Percentiles rank a stretch among this genome's conserved stretches.
Evolutionary conservation across 2,113 vertebrate species (phyloP).

Genomic region (Actinemys pallida): DNA sequence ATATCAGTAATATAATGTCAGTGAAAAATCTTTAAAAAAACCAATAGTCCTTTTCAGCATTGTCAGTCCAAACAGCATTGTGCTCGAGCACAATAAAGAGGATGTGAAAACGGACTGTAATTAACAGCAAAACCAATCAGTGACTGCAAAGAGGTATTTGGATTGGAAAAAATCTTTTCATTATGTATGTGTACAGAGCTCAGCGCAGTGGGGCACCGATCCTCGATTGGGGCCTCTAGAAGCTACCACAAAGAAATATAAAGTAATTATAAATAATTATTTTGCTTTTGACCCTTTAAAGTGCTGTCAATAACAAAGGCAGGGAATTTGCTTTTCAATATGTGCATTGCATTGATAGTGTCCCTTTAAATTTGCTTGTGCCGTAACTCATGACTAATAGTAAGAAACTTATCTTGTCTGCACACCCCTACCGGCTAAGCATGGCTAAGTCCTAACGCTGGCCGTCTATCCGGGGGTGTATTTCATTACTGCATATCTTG

Average conservation of each 20-base stretch:
- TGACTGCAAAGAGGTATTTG: background rate
- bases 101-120: background rate
- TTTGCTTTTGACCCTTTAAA: background rate
- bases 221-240: background rate
- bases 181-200: background rate
- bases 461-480: background rate
- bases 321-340: background rate
- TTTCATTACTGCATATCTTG: background rate
- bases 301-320: background rate
- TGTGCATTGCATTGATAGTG: background rate
- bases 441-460: background rate
- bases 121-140: background rate
- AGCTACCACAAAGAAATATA: background rate
- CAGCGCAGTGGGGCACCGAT: fast-evolving
- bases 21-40: background rate
- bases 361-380: background rate
- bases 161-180: background rate
- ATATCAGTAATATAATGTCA: background rate
- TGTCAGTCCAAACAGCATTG: background rate
- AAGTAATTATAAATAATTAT: background rate
- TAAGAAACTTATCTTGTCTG: background rate
- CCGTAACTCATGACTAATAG: background rate
- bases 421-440: background rate
- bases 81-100: background rate
- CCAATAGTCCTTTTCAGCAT: background rate